Base-by-base conservation (phyloP, 2,888 invertebrate genomes). In the Oxystoma pomonae region DNA sequence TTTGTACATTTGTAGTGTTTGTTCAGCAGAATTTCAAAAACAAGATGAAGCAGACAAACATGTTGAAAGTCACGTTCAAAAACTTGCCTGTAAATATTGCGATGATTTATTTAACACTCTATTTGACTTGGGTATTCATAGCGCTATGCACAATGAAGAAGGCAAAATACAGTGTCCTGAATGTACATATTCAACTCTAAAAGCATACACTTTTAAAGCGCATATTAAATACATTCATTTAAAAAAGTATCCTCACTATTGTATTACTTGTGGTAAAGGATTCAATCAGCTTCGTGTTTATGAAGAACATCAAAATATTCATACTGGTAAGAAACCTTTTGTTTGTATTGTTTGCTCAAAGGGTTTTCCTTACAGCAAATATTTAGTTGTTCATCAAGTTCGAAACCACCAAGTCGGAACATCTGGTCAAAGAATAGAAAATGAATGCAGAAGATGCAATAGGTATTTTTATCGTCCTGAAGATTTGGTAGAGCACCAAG, bases 301-400 rank as follows among this genome's bases (percentile, higher is more conserved):
- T 61, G 81, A 82, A 70, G 84, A 85, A 64, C 85, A 86, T 73
- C 81, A 82, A 70, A 85, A 85, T 71, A 82, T 82, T n/a, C 84
- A 84, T 73, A 78, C 79, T 20, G 83, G 83, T 57, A 80, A 82
- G 52, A 81, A 81, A 52, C 84, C 83, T 59, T 78, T 84, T 57
- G 79, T 80, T 9, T 84, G 84, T 65, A 80, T 83, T 63, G 81
- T 83, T 35, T 85, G 84, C 67, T 80, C 81, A 63, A 84, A 84
- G 64, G 80, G 79, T 17, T 84, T 83, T 62, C 81, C 82, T n/a
- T 78, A 77, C 60, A 75, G 77, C 1, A 82, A 85, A 49, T 74
- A 67, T 22, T 65, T 78, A 2, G 64, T 71, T n/a, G 71, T 71
- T 7, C 78, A 78, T 64, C 78, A 77, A 68, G 69, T 76, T 16